phyloP scores from a whole-genome alignment of 2,888 invertebrate genomes.

The Eristalis intricaria region DNA sequence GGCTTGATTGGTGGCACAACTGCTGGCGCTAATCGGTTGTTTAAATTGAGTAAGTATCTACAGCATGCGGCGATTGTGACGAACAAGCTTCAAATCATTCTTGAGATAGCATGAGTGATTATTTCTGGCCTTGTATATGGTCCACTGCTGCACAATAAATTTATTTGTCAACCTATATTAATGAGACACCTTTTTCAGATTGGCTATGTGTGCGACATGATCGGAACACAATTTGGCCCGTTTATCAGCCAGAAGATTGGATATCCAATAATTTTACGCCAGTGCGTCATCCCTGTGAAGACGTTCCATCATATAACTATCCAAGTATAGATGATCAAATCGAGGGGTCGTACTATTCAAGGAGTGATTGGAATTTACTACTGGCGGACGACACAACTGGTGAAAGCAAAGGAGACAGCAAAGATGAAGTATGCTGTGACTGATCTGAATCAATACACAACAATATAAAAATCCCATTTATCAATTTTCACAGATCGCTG shows the following conservation, averaged over 20 bases:
- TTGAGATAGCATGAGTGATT: too few relatives aligned
- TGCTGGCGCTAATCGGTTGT: constrained; percentile 90
- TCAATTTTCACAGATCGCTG: neutral
- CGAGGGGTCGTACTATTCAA: constrained; percentile 79
- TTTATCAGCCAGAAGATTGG: constrained; percentile 86
- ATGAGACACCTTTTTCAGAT: constrained; percentile 80
- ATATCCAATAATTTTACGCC: constrained; percentile 81
- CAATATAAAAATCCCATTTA: constrained; percentile 8
- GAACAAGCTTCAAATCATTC: too few relatives aligned
- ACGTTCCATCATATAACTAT: constrained; percentile 80
- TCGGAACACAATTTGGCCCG: constrained; percentile 89
- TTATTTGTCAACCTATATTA: neutral
- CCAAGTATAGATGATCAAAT: constrained; percentile 80
- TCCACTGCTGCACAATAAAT: neutral
- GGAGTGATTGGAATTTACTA: constrained; percentile 79
- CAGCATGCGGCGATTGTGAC: too few relatives aligned
- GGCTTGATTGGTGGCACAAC: constrained; percentile 92
- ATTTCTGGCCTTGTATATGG: too few relatives aligned
- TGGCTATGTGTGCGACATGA: constrained; percentile 90
- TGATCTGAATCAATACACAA: constrained; percentile 18
- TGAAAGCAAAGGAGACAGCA: constrained; percentile 75
- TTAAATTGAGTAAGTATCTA: constrained; percentile 84
- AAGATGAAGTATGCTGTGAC: constrained; percentile 44
- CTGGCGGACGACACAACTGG: constrained; percentile 77
- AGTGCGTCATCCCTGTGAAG: constrained; percentile 81